Conservation (phyloP, 2,797 vertebrate genomes). For the Tadarida brasiliensis region DNA sequence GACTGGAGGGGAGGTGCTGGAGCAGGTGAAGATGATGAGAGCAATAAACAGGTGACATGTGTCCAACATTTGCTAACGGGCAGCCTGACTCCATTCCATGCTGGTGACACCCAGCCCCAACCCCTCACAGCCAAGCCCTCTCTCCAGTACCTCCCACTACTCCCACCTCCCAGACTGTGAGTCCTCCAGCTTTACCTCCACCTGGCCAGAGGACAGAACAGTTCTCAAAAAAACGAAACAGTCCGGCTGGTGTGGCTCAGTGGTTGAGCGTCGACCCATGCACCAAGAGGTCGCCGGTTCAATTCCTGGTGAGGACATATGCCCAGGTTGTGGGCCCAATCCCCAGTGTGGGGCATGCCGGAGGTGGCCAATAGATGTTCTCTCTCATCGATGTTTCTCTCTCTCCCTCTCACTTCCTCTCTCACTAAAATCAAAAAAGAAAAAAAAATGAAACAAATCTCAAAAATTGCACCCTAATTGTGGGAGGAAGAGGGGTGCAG, state of each 20-base stretch:
- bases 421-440: no score
- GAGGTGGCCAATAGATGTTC: no score
- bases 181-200: neutral
- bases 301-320: no score
- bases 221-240: neutral
- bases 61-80: neutral
- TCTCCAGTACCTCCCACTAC: neutral
- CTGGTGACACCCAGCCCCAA: neutral
- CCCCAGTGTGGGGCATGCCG: no score
- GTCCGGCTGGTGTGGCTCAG: no score
- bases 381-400: no score
- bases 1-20: neutral
- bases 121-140: neutral
- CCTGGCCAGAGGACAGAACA: neutral
- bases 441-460: neutral
- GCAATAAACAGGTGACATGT: neutral
- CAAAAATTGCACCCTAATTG: neutral
- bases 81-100: neutral
- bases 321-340: no score
- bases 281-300: no score
- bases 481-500: neutral
- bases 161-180: neutral
- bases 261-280: no score
- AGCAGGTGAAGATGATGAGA: neutral
- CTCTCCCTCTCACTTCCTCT: no score